These are phyloP conservation scores for Harpagifer antarcticus DNA, from an alignment of 2,797 vertebrate genomes.

Conservation along the genomic window DNA sequence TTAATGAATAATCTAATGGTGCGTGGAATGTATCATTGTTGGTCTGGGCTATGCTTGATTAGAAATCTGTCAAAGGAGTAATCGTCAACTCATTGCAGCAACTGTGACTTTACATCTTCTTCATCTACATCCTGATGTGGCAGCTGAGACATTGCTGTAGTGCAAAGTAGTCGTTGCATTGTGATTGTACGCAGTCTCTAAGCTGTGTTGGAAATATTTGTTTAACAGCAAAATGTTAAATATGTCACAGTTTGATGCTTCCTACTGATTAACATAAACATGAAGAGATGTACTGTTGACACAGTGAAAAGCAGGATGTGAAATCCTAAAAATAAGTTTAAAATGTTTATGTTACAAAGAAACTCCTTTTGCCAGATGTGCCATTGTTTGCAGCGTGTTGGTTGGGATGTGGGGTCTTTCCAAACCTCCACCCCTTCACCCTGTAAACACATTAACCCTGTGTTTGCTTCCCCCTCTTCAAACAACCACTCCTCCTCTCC, in stretches of 20 bases:
- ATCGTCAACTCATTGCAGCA: constrained; percentile 42
- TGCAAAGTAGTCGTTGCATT: not conserved
- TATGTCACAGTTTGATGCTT: constrained; percentile 48
- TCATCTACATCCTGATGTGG: not conserved
- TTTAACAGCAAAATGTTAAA: not conserved
- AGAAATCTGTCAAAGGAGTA: constrained; percentile 46
- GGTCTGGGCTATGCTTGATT: constrained; percentile 9
- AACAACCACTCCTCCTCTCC: constrained; percentile 63
- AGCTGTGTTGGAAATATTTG: not conserved
- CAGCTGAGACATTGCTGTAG: not conserved
- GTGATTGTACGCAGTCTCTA: not conserved
- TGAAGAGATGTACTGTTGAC: too few species aligned
- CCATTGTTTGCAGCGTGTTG: constrained; percentile 62
- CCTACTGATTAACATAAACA: constrained; percentile 5
- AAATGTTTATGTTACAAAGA: not conserved
- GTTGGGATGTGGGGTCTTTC: constrained; percentile 40
- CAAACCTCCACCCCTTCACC: constrained; percentile 52
- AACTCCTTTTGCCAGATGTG: constrained; percentile 54
- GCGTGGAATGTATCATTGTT: constrained; percentile 21
- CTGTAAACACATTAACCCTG: constrained; percentile 80
- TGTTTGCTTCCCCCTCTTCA: constrained; percentile 73
- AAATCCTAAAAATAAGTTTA: not conserved
- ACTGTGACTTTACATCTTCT: not conserved
- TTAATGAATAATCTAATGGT: too few species aligned
- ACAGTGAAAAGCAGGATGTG: not conserved